Conservation (phyloP, 2,888 invertebrate genomes). For the Erebia palarica region DNA sequence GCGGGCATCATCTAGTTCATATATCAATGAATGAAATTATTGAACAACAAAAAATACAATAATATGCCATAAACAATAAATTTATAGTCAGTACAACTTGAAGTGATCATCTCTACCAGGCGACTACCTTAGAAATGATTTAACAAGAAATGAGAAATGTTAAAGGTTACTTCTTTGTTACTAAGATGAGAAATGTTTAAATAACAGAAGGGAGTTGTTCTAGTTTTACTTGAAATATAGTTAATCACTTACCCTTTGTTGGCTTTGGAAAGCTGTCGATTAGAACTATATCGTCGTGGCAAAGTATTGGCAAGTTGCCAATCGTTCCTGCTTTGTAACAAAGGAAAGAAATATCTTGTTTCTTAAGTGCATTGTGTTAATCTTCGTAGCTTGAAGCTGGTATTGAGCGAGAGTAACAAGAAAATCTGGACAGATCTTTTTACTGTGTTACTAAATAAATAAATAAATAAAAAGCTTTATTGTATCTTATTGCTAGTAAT, state of each 20-base stretch:
- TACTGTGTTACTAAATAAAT: neutral
- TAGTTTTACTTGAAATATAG: slow-evolving; percentile 6
- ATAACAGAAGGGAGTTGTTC: neutral
- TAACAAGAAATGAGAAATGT: no score
- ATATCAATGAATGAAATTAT: no score
- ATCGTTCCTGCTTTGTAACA: slow-evolving; percentile 39
- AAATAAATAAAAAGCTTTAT: no score
- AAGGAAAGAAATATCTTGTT: slow-evolving; percentile 40
- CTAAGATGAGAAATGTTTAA: neutral
- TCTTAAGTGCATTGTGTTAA: slow-evolving; percentile 39
- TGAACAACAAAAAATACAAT: no score
- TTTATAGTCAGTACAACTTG: no score
- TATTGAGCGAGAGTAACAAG: slow-evolving; percentile 27
- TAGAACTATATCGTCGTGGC: slow-evolving; percentile 41
- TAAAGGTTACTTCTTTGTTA: no score
- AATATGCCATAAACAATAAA: no score
- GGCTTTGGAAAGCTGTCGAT: slow-evolving; percentile 41
- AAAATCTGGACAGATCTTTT: slow-evolving; percentile 21
- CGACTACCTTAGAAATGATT: no score
- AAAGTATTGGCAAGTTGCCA: slow-evolving; percentile 45
- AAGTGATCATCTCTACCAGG: no score
- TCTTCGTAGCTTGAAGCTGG: slow-evolving; percentile 34
- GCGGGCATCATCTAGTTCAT: no score
- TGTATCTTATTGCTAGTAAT: no score
- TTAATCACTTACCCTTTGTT: slow-evolving; percentile 43